Conservation (phyloP, 2,113 vertebrate genomes). For the Chiloscyllium plagiosum region DNA sequence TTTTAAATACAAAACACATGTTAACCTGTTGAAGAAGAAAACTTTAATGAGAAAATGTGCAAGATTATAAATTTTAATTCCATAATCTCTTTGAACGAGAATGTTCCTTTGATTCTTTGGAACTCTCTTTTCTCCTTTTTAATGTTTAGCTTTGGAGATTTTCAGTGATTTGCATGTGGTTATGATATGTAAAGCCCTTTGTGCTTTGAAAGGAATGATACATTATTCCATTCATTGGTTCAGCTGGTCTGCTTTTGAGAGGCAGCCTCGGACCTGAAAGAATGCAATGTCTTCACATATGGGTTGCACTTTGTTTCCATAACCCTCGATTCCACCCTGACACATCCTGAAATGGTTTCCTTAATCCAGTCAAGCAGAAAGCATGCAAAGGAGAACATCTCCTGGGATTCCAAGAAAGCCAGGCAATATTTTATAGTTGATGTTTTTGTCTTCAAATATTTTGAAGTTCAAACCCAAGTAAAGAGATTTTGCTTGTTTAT, state of each 20-base stretch:
- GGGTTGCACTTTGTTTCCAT: neutral
- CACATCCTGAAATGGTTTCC: slow-evolving; percentile 19
- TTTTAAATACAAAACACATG: neutral
- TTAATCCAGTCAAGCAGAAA: slow-evolving; percentile 19
- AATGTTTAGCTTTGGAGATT: neutral
- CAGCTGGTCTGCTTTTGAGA: neutral
- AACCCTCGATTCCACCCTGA: neutral
- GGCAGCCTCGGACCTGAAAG: neutral
- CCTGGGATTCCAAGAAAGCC: neutral
- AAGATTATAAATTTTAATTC: neutral
- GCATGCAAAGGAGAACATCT: neutral
- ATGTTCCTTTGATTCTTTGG: neutral
- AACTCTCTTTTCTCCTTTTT: neutral
- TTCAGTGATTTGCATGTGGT: neutral
- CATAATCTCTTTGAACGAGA: neutral
- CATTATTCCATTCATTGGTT: neutral
- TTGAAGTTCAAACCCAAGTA: neutral
- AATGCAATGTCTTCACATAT: neutral
- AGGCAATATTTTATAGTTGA: neutral
- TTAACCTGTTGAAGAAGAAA: neutral
- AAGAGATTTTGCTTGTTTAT: neutral
- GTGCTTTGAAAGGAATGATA: neutral
- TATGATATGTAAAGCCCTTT: neutral
- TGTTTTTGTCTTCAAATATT: neutral
- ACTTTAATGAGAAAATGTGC: neutral